Evolutionary conservation across 2,888 invertebrate species (phyloP).

Genomic region (Criorhina ranunculi): DNA sequence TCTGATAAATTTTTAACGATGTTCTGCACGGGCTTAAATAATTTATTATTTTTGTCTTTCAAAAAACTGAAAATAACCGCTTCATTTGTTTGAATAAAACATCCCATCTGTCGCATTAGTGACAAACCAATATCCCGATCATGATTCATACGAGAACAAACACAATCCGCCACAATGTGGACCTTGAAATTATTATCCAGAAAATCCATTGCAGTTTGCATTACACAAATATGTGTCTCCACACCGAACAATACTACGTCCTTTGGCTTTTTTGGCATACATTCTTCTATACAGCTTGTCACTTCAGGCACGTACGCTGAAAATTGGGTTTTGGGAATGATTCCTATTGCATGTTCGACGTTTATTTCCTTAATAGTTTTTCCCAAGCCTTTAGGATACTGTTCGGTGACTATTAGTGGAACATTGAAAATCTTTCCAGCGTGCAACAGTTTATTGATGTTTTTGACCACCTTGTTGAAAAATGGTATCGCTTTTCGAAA

Average conservation of each 20-base stretch:
- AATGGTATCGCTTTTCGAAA: constrained; percentile 90
- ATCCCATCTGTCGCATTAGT: constrained; percentile 91
- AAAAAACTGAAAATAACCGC: constrained; percentile 91
- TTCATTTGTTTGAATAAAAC: constrained; percentile 91
- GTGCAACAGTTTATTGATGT: constrained; percentile 88
- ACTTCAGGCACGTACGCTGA: constrained; percentile 91
- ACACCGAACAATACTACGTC: constrained; percentile 88
- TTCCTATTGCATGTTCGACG: constrained; percentile 86
- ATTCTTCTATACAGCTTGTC: constrained; percentile 85
- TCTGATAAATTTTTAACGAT: no score
- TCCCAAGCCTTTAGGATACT: constrained; percentile 90
- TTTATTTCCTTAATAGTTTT: constrained; percentile 89
- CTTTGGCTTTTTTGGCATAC: constrained; percentile 84
- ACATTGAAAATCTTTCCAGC: constrained; percentile 88
- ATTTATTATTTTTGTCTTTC: constrained; percentile 88
- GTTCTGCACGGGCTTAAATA: no score
- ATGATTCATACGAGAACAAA: constrained; percentile 89
- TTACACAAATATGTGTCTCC: constrained; percentile 92
- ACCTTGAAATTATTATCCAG: constrained; percentile 86
- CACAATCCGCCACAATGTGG: constrained; percentile 91
- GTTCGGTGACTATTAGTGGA: constrained; percentile 89
- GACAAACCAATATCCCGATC: constrained; percentile 89
- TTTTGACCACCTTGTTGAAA: constrained; percentile 90
- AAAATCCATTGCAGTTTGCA: constrained; percentile 91
- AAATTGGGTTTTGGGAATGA: constrained; percentile 90